Percentiles rank a stretch among this genome's conserved stretches.
phyloP scores from a whole-genome alignment of 2,888 invertebrate species.

The Ennomos fuscantarius region DNA sequence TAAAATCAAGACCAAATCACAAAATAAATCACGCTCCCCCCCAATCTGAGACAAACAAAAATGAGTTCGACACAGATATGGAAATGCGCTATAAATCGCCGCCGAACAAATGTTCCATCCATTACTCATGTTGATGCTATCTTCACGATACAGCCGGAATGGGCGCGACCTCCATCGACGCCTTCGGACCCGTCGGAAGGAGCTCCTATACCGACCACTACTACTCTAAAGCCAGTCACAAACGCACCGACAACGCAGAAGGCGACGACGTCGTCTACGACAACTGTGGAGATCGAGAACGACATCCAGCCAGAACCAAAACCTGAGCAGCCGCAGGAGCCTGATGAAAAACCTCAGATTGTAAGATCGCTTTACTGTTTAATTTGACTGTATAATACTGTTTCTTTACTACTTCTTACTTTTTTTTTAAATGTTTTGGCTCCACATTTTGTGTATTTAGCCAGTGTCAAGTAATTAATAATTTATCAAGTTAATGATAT shows the following conservation, averaged over 20 bases:
- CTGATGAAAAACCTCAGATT: slow-evolving; percentile 55
- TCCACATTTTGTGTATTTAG: too few relatives aligned
- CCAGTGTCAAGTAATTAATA: too few relatives aligned
- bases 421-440: too few relatives aligned
- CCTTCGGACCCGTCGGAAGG: slow-evolving; percentile 83
- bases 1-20: slow-evolving; percentile 20
- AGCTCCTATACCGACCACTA: slow-evolving; percentile 58
- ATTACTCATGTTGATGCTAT: slow-evolving; percentile 57
- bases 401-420: too few relatives aligned
- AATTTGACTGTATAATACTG: neutral
- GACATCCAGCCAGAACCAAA: slow-evolving; percentile 31
- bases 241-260: slow-evolving; percentile 46
- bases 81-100: slow-evolving; percentile 51
- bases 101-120: slow-evolving; percentile 49
- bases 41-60: slow-evolving; percentile 41
- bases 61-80: slow-evolving; percentile 43
- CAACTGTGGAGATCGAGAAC: slow-evolving; percentile 43
- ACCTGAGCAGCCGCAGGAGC: slow-evolving; percentile 38
- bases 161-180: slow-evolving; percentile 92
- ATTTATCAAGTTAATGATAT: too few relatives aligned
- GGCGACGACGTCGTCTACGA: slow-evolving; percentile 40
- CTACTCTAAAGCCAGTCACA: slow-evolving; percentile 53
- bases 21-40: slow-evolving; percentile 41
- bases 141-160: slow-evolving; percentile 87
- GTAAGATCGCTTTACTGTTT: slow-evolving; percentile 40